Percentiles rank a stretch among this genome's conserved stretches.
Conservation (phyloP, 2,888 invertebrate genomes). For the Chymomyza amoena region DNA sequence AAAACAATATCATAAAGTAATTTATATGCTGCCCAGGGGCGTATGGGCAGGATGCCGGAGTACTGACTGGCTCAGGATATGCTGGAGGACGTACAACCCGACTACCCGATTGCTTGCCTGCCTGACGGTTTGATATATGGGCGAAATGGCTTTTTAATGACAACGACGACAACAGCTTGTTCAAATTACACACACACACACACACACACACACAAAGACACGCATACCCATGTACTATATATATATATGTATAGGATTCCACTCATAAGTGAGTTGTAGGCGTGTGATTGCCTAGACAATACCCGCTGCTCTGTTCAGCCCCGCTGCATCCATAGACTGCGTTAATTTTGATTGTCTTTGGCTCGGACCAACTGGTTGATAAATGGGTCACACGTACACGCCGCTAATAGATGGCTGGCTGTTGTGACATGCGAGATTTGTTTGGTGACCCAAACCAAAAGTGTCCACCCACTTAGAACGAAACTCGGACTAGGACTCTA, state of each 20-base stretch:
- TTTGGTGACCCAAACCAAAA: background rate
- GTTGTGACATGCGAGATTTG: slow-evolving; percentile 53
- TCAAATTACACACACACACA: slow-evolving; percentile 56
- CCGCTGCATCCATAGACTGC: slow-evolving; percentile 27
- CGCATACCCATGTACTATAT: background rate
- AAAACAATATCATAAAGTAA: slow-evolving; percentile 75
- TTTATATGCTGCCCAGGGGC: slow-evolving; percentile 58
- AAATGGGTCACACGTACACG: slow-evolving; percentile 69
- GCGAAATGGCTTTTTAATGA: slow-evolving; percentile 78
- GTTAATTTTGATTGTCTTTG: slow-evolving; percentile 72
- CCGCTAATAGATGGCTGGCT: slow-evolving; percentile 45
- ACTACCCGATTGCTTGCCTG: background rate
- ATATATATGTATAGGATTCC: background rate
- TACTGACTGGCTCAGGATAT: slow-evolving; percentile 33
- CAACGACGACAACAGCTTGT: slow-evolving; percentile 77
- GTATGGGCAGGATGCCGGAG: slow-evolving; percentile 24
- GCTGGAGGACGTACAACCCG: slow-evolving; percentile 10
- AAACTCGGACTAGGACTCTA: background rate
- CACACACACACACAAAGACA: background rate
- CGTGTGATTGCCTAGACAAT: slow-evolving; percentile 59
- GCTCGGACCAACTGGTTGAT: slow-evolving; percentile 48
- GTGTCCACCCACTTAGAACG: background rate
- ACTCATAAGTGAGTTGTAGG: background rate
- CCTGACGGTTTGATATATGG: slow-evolving; percentile 65
- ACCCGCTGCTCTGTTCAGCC: background rate